These are phyloP conservation scores for Chaenocephalus aceratus DNA, from an alignment of 2,113 vertebrate genomes.

Conservation along the genomic window DNA sequence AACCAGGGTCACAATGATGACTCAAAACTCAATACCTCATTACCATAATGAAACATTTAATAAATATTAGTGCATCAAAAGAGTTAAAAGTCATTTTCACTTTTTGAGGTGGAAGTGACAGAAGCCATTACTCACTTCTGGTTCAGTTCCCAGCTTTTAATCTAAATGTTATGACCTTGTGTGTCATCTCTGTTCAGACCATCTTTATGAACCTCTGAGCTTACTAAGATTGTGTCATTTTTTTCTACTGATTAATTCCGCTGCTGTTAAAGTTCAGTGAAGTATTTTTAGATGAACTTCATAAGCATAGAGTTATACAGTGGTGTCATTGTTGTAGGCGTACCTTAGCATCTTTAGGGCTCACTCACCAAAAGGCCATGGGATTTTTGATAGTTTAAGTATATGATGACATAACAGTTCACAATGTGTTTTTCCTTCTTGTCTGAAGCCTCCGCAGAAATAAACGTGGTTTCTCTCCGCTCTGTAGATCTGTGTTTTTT, in stretches of 20 bases:
- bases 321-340: too few relatives aligned
- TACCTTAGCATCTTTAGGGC: too few relatives aligned
- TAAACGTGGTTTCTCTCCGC: not conserved
- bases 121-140: not conserved
- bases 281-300: not conserved
- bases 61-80: not conserved
- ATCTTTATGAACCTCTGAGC: not conserved
- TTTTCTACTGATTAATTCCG: not conserved
- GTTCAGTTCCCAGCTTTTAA: not conserved
- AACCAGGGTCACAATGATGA: not conserved
- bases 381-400: too few relatives aligned
- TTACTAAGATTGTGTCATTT: not conserved
- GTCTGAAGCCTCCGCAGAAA: not conserved
- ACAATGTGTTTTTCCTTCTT: not conserved
- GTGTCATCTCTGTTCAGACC: not conserved
- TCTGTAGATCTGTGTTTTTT: not conserved
- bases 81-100: not conserved
- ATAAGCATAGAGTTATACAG: too few relatives aligned
- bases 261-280: not conserved
- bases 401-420: not conserved
- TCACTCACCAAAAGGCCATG: not conserved
- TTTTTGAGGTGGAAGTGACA: conserved; percentile 6
- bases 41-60: not conserved
- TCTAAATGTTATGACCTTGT: not conserved
- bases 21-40: not conserved